Conservation (phyloP, 1,140 invertebrate genomes). For the Achatina immaculata region DNA sequence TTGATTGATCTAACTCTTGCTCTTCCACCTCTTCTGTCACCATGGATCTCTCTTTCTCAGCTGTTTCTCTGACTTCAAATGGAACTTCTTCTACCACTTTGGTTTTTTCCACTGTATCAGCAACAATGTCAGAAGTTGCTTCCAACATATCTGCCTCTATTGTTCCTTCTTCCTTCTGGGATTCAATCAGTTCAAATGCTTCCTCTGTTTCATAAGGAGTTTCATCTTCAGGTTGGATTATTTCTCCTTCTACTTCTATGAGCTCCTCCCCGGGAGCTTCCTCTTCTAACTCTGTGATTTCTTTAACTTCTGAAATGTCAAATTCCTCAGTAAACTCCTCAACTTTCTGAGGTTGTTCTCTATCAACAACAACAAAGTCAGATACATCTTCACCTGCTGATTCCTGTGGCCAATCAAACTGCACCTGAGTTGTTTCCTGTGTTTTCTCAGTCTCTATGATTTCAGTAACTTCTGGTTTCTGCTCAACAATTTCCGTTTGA, state of each 20-base stretch:
- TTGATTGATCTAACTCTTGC: background rate
- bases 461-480: constrained; percentile 2
- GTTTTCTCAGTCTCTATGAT: constrained; percentile 25
- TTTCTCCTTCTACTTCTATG: background rate
- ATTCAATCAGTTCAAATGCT: constrained; percentile 1
- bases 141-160: background rate
- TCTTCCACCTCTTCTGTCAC: background rate
- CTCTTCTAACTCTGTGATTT: background rate
- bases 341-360: constrained; percentile 29
- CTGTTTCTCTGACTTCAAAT: constrained; percentile 17
- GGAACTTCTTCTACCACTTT: constrained; percentile 8
- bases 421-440: constrained; percentile 42
- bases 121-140: background rate
- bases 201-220: constrained; percentile 5
- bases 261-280: background rate
- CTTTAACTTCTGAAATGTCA: constrained; percentile 32
- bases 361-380: constrained; percentile 29
- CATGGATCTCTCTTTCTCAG: background rate
- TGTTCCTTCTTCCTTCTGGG: background rate
- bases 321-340: constrained; percentile 40
- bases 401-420: constrained; percentile 36
- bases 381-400: constrained; percentile 8
- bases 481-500: constrained; percentile 15
- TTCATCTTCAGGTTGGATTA: constrained; percentile 11
- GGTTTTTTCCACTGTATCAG: constrained; percentile 14